A percentile compares a stretch with the other conserved stretches of the same genome.
These are phyloP conservation scores for Terrapene triunguis DNA, from an alignment of 2,113 vertebrate species.

Conservation along the genomic window DNA sequence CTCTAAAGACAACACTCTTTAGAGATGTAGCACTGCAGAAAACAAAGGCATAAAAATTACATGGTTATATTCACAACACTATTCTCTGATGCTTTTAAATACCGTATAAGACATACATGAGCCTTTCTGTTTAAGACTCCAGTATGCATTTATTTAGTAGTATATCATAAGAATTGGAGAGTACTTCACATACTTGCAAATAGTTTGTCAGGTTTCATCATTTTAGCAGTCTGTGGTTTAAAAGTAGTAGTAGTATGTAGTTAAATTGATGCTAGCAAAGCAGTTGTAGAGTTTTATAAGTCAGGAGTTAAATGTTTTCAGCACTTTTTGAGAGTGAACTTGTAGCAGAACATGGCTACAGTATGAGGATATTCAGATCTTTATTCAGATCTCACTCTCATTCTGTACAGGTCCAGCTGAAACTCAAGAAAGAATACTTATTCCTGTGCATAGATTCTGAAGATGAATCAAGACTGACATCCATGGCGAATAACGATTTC, in stretches of 20 bases:
- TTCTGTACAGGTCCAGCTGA: not conserved
- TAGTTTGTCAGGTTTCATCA: not conserved
- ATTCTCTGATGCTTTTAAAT: not conserved
- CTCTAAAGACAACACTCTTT: not conserved
- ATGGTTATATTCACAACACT: not conserved
- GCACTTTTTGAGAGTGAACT: not conserved
- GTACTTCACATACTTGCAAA: not conserved
- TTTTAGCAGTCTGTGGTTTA: not conserved
- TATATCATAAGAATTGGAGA: not conserved
- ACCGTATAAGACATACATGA: not conserved
- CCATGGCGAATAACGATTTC: conserved; percentile 39
- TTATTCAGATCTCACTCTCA: not conserved
- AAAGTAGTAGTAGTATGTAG: not conserved
- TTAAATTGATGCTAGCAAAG: not conserved
- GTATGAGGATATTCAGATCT: not conserved
- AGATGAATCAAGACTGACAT: conserved; percentile 46
- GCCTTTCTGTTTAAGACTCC: not conserved
- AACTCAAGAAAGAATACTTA: conserved; percentile 11
- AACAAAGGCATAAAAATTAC: not conserved
- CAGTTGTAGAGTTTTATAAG: not conserved
- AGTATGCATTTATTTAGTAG: not conserved
- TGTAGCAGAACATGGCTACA: not conserved
- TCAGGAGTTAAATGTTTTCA: not conserved
- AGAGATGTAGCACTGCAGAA: not conserved
- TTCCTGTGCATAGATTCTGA: not conserved